Evolutionary conservation across 2,888 invertebrate species (phyloP), one percentile per base, ranked within the genome.

Genomic region (Dione vanillae): DNA sequence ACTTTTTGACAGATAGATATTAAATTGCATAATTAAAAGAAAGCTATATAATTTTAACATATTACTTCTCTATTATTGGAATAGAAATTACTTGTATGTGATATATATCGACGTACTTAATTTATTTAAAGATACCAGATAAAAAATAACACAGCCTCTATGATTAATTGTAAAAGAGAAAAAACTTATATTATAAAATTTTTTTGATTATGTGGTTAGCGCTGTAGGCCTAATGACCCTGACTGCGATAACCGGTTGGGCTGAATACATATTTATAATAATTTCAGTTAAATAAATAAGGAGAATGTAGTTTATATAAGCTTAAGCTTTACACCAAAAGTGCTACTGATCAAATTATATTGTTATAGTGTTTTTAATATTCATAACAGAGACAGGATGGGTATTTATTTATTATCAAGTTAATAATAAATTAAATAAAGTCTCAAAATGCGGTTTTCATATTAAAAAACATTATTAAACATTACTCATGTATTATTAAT

Each of bases 281-380:
- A 47, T 27, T 27, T 27, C 11, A 37, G 11, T 37, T 16, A 40
- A 37, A 9, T 56, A 16, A 40, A n/a, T 37, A 56, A 6, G 16
- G 16, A 16, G 9, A 6, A 56, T 56, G 37, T 56, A 56, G 56
- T 56, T 37, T 49, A n/a, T n/a, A n/a, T 49, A 37, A 56, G 37
- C 16, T 56, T 56, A 56, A 37, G 56, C 37, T 56, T 49, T 56
- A 56, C 56, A 56, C 56, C 56, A 56, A 56, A 56, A 56, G 56
- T 56, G 56, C 56, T 56, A 56, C 37, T 56, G 37, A 37, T 16
- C 16, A 56, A 56, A 37, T 37, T 11, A 11, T n/a, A n/a, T n/a
- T n/a, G n/a, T 19, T 49, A 49, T 49, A 47, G 9, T 16, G 16
- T 10, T 16, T 27, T 27, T 27, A 2, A 27, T 27, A 2, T 27